These are phyloP conservation scores for Cacatua alba DNA, from an alignment of 2,113 vertebrate species.

Conservation along the genomic window DNA sequence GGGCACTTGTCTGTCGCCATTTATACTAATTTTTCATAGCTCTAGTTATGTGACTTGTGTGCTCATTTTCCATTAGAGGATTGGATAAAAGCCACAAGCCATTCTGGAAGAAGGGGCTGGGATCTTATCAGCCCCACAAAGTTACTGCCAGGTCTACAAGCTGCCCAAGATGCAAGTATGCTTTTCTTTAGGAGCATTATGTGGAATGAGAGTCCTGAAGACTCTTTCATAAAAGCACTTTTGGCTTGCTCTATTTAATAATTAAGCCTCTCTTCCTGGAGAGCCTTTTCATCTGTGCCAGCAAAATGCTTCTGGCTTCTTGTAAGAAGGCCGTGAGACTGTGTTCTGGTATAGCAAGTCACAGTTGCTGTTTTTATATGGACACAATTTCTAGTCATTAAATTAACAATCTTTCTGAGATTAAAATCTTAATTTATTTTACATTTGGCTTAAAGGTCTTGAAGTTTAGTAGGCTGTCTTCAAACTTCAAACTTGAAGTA, in stretches of 20 bases:
- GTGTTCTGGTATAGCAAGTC: neutral
- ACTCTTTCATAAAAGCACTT: neutral
- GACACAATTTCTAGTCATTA: neutral
- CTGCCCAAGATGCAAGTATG: neutral
- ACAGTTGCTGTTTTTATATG: neutral
- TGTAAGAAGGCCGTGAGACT: neutral
- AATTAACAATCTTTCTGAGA: slow-evolving; percentile 3
- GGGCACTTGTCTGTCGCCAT: neutral
- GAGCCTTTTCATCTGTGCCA: slow-evolving; percentile 11
- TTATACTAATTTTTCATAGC: neutral
- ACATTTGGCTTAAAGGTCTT: neutral
- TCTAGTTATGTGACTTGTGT: neutral
- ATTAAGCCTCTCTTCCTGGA: slow-evolving; percentile 32
- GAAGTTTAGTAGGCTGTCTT: neutral
- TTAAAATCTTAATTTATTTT: slow-evolving; percentile 34
- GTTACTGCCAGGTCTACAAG: neutral
- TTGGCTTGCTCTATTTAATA: slow-evolving; percentile 15
- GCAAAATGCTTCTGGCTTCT: slow-evolving; percentile 18
- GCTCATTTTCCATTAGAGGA: neutral
- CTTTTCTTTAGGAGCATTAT: neutral
- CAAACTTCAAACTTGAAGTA: neutral
- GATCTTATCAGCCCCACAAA: neutral
- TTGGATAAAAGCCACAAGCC: neutral
- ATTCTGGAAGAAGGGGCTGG: neutral
- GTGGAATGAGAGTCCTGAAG: neutral